Evolutionary conservation across 2,888 invertebrate genomes (phyloP).

Genomic region (Halictus quadricinctus): DNA sequence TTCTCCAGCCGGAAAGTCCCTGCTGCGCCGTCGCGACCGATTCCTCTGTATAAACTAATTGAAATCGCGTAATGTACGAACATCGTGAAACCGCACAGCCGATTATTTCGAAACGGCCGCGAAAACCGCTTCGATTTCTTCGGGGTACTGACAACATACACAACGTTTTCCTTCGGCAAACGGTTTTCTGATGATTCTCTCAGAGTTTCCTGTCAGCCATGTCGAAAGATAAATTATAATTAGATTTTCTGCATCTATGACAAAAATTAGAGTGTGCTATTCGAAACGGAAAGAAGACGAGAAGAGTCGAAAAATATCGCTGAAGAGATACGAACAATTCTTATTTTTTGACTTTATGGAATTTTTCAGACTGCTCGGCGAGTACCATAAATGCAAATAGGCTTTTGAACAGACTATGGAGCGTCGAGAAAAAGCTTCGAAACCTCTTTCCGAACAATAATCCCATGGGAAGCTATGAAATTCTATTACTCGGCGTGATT

Average conservation of each 20-base stretch:
- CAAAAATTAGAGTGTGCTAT: not conserved
- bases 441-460: not conserved
- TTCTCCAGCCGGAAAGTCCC: not conserved
- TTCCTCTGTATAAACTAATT: not conserved
- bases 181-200: not conserved
- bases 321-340: not conserved
- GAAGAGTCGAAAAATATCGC: too few species aligned
- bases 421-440: not conserved
- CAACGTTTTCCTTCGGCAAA: too few species aligned
- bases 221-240: not conserved
- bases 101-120: not conserved
- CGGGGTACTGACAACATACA: too few species aligned
- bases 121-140: not conserved
- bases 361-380: not conserved
- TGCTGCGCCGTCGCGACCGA: not conserved
- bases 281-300: not conserved
- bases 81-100: not conserved
- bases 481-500: not conserved
- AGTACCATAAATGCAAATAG: not conserved
- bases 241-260: not conserved
- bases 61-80: not conserved
- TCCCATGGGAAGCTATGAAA: not conserved
- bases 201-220: not conserved
- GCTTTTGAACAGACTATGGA: not conserved
- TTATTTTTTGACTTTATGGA: not conserved